Base-by-base conservation (phyloP, 53 echinoderm and acorn worm genomes). In the Crossaster papposus region DNA sequence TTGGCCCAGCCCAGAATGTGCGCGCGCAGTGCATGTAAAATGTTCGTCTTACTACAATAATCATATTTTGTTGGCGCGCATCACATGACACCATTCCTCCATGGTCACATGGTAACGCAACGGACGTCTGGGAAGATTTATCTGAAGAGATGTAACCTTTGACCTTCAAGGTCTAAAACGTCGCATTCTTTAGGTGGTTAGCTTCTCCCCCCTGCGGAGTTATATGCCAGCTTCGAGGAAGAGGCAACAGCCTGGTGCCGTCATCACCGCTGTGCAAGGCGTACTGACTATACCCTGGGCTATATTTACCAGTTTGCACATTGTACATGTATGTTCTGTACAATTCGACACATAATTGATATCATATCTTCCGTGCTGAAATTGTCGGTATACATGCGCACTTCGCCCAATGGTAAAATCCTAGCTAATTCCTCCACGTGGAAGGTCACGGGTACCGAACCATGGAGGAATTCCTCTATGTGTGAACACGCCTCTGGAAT, bases 141-240 rank as follows among this genome's bases (percentile, higher is more conserved):
- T 73, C 33, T 14, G 10, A 17, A 73, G 35, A 35, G 35, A 35
- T 70, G 34, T 78, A 28, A 44, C 78, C 78, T 78, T 20, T 78
- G 78, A 50, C 78, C 78, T 18, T 58, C 78, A 51, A 28, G 78
- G 78, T 78, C 51, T 50, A 26, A 0, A 51, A 51, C 51, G 24
- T 50, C 12, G 26, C 78, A 78, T 78, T 78, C 78, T 32, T 78
- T 4, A 78, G 51, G 78, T 78, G 26, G 78, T 78, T 24, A 28
- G 22, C 44, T 13, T 14, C 32, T 78, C n/a, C 78, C 51, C 51
- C 68, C 68, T n/a, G n/a, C 28, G 68, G 68, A 26, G 68, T 28
- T 68, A 11, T 4, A 11, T 68, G 68, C 44, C 0, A 68, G 68
- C 28, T 68, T 68, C 68, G 68, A 11, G 22, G 68, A 68, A 68